These are phyloP conservation scores for Morinoia aosen DNA, from an alignment of 2,888 invertebrate genomes.

Conservation along the genomic window DNA sequence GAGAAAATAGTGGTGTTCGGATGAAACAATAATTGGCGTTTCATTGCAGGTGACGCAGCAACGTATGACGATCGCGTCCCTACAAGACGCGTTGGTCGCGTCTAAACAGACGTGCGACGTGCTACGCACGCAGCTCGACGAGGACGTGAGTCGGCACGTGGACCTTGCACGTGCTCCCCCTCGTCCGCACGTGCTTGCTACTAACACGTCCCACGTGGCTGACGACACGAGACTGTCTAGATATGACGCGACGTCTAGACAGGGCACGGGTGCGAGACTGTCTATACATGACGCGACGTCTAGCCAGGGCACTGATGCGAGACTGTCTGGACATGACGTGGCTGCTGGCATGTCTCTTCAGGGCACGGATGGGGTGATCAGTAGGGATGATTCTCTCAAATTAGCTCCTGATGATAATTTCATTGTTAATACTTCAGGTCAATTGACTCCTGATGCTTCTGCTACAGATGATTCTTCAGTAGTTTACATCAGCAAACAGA, in stretches of 20 bases:
- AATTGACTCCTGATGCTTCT: neutral
- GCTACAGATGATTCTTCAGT: neutral
- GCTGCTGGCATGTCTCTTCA: too few relatives aligned
- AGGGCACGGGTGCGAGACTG: neutral
- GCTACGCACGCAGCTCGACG: constrained; percentile 56
- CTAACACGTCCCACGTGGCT: constrained; percentile 17
- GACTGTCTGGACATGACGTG: too few relatives aligned
- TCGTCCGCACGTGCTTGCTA: constrained; percentile 14
- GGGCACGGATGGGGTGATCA: too few relatives aligned
- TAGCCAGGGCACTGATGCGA: too few relatives aligned
- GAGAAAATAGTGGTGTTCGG: neutral
- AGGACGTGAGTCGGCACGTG: constrained; percentile 49
- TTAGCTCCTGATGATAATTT: neutral
- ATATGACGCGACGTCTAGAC: neutral
- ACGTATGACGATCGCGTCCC: constrained; percentile 60
- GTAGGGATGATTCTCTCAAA: neutral
- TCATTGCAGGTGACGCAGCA: constrained; percentile 59
- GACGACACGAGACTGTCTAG: neutral
- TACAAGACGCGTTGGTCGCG: constrained; percentile 65
- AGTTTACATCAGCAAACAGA: neutral
- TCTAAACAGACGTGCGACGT: constrained; percentile 63
- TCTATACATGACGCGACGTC: too few relatives aligned
- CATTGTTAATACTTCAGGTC: neutral
- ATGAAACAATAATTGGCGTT: neutral
- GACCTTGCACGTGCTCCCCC: neutral